A percentile compares a stretch with the other conserved stretches of the same genome.
These are phyloP conservation scores for Electrophaes corylata DNA, from an alignment of 2,888 invertebrate species.

Conservation along the genomic window DNA sequence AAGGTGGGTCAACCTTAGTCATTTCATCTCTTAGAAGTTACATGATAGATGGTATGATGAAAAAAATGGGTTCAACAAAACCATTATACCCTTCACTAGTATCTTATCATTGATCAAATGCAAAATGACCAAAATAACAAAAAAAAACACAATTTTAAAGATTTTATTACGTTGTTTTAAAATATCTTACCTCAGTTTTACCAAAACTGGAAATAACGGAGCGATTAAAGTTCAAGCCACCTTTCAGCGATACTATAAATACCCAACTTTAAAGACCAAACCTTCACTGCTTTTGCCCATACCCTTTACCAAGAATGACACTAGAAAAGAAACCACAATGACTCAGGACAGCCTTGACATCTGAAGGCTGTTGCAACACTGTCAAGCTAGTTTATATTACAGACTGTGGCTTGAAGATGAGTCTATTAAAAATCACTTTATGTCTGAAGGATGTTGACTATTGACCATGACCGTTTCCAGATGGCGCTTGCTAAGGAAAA, in stretches of 20 bases:
- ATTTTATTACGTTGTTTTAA: neutral
- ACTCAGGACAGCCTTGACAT: slow-evolving; percentile 25
- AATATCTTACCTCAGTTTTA: neutral
- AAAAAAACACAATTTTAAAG: too few species aligned
- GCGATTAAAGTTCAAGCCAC: slow-evolving; percentile 16
- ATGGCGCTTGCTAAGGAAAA: slow-evolving; percentile 17
- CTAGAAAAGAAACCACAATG: slow-evolving; percentile 20
- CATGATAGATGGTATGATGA: too few species aligned
- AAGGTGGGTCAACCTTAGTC: too few species aligned
- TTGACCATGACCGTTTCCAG: slow-evolving; percentile 25
- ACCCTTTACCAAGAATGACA: slow-evolving; percentile 19
- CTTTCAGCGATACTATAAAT: slow-evolving; percentile 10
- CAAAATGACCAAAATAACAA: too few species aligned
- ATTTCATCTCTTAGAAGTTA: too few species aligned
- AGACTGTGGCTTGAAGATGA: slow-evolving; percentile 4
- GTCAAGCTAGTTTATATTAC: slow-evolving; percentile 9
- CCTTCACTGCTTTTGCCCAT: slow-evolving; percentile 9
- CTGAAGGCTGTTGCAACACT: slow-evolving; percentile 22
- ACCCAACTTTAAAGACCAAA: slow-evolving; percentile 20
- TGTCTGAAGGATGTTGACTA: slow-evolving; percentile 9
- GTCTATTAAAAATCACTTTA: slow-evolving; percentile 26
- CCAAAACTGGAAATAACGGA: neutral
- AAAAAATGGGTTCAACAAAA: too few species aligned
- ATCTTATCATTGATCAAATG: too few species aligned
- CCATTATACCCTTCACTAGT: too few species aligned